These are phyloP conservation scores for Calephelis nemesis DNA, from an alignment of 1,140 invertebrate species.

Conservation along the genomic window DNA sequence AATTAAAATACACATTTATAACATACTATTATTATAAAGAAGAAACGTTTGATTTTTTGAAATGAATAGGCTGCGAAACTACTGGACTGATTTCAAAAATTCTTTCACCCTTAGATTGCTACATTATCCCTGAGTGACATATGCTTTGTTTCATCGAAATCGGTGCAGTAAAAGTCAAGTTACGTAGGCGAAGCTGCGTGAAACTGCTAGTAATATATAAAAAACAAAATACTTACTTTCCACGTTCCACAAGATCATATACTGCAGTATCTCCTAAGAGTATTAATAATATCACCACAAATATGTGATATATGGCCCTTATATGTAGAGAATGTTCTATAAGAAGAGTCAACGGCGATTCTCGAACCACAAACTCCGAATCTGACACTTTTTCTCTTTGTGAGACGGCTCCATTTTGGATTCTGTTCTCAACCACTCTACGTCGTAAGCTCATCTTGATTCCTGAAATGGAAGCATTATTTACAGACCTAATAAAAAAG, in stretches of 20 bases:
- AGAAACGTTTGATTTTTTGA: too few species aligned
- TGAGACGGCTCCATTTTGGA: slow-evolving; percentile 38
- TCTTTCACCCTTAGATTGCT: too few species aligned
- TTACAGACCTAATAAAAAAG: neutral
- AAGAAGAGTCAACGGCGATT: slow-evolving; percentile 89
- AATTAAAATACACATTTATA: too few species aligned
- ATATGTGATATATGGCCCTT: slow-evolving; percentile 90
- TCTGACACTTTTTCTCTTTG: slow-evolving; percentile 33
- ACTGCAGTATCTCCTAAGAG: slow-evolving; percentile 86
- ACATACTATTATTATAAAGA: too few species aligned
- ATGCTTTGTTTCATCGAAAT: too few species aligned
- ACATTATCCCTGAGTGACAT: too few species aligned
- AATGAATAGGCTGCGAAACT: too few species aligned
- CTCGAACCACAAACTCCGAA: slow-evolving; percentile 85
- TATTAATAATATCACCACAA: slow-evolving; percentile 88
- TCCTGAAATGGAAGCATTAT: slow-evolving; percentile 13
- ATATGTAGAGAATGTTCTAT: slow-evolving; percentile 88
- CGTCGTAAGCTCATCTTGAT: slow-evolving; percentile 29
- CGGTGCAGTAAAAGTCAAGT: too few species aligned
- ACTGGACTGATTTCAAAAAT: too few species aligned
- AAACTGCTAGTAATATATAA: neutral
- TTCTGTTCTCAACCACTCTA: slow-evolving; percentile 18
- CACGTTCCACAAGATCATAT: slow-evolving; percentile 86
- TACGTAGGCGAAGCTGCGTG: too few species aligned
- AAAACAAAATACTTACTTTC: slow-evolving; percentile 82